Base-by-base conservation (phyloP, 2,888 invertebrate genomes). In the Nephrotoma guestfalica region DNA sequence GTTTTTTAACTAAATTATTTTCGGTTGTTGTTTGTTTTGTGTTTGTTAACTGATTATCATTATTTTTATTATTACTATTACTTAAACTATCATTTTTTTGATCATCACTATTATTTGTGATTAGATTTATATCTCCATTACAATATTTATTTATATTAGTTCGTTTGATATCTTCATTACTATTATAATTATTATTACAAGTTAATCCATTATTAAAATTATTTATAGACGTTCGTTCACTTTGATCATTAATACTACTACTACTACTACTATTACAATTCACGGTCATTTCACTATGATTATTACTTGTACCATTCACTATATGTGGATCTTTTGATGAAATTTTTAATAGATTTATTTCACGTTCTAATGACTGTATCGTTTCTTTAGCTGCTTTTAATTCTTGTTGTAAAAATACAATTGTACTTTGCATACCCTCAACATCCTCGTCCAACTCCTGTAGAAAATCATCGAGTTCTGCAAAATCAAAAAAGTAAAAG, bases 401-500 rank as follows among this genome's bases (percentile, higher is more conserved):
- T 92, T 99, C 98, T 91, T 97, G 97, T 90, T 99, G 98, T 87
- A 99, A 93, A 92, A 96, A 96, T 91, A 97, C 94, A 90, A 99
- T 98, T 88, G 98, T 98, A 90, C 98, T 97, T 93, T 99, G 99
- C 98, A 99, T 98, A 40, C 98, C 98, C 92, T 99, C 99, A 57
- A 98, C 97, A 91, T 99, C 98, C 91, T 98, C 98, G 90, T 99
- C 99, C 88, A 99, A 92, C 91, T 99, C 99, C 91, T 97, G 96
- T 86, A 99, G 93, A 91, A 98, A 97, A 90, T 98, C 98, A 90
- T 99, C 99, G 89, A 98, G 92, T 92, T 99, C 99, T 97, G 18
- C 87, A 86, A 86, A 83, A 42, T 45, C 15, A 41, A 84, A 40
- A 84, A 83, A 83, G 40, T 41, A 83, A 83, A 83, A 83, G 2